Conservation (phyloP, 2,797 vertebrate genomes). For the Protonibea diacanthus region DNA sequence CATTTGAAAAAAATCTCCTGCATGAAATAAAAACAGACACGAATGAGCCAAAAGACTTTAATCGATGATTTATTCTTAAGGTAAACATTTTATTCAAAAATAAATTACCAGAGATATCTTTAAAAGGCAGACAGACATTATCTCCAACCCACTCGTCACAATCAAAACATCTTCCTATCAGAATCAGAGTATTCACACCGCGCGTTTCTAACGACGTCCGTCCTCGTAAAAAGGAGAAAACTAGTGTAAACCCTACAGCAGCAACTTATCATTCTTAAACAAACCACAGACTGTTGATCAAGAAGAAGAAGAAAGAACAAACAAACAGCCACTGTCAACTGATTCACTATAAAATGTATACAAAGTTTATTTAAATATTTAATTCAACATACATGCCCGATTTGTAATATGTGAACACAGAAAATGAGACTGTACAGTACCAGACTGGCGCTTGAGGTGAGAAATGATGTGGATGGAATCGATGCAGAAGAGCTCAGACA, state of each 20-base stretch:
- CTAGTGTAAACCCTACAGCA: conserved; percentile 69
- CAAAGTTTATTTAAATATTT: conserved; percentile 84
- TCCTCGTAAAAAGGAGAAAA: conserved; percentile 31
- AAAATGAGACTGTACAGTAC: conserved; percentile 67
- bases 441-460: conserved; percentile 62
- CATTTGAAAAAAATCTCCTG: background rate
- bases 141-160: conserved; percentile 60
- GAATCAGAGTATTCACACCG: conserved; percentile 48
- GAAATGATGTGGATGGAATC: conserved; percentile 78
- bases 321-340: conserved; percentile 54
- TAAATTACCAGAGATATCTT: conserved; percentile 85
- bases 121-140: conserved; percentile 78
- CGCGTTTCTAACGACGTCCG: conserved; percentile 10
- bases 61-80: conserved; percentile 73
- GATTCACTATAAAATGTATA: conserved; percentile 76
- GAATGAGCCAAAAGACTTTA: conserved; percentile 16
- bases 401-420: conserved; percentile 64
- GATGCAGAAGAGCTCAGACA: conserved; percentile 47
- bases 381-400: conserved; percentile 77
- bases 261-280: conserved; percentile 58
- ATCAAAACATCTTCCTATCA: conserved; percentile 48
- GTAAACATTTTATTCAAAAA: conserved; percentile 86
- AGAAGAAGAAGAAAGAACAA: conserved; percentile 22
- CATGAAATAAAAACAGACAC: conserved; percentile 6
- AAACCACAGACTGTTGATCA: conserved; percentile 59